Conservation (phyloP, 2,888 invertebrate species). For the Ligdia adustata region DNA sequence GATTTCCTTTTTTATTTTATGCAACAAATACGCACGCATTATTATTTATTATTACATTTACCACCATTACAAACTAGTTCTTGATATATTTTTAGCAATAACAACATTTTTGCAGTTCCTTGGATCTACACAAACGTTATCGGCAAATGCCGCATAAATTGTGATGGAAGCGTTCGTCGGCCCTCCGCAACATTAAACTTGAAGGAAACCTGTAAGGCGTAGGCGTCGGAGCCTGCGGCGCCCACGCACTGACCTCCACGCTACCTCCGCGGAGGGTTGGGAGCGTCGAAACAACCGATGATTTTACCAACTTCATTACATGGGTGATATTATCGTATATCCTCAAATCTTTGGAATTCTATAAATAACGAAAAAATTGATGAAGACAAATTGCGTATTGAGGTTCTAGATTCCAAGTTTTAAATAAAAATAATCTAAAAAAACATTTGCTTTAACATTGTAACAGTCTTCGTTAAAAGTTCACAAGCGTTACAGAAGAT, state of each 20-base stretch:
- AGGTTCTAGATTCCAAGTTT: no score
- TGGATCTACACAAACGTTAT: constrained; percentile 40
- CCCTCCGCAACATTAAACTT: constrained; percentile 54
- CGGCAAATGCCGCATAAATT: constrained; percentile 32
- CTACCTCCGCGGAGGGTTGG: constrained; percentile 42
- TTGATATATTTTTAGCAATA: background rate
- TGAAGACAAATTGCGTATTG: no score
- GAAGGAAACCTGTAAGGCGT: constrained; percentile 65
- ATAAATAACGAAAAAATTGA: no score
- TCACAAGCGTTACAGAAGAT: constrained; percentile 54
- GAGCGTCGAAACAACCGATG: constrained; percentile 43
- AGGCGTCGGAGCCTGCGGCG: constrained; percentile 69
- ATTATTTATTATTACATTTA: no score
- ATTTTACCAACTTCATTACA: constrained; percentile 25
- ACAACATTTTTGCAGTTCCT: constrained; percentile 7
- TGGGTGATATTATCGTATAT: constrained; percentile 41
- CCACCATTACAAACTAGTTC: no score
- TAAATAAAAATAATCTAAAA: no score
- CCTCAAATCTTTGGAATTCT: no score
- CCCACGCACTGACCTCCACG: constrained; percentile 69
- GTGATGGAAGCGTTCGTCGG: constrained; percentile 29
- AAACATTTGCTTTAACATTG: no score
- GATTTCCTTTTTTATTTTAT: no score
- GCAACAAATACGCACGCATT: no score
- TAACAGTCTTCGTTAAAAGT: no score